Percentiles rank a stretch among this genome's conserved stretches.
Conservation (phyloP, 2,113 vertebrate species). For the Arvicanthis niloticus region DNA sequence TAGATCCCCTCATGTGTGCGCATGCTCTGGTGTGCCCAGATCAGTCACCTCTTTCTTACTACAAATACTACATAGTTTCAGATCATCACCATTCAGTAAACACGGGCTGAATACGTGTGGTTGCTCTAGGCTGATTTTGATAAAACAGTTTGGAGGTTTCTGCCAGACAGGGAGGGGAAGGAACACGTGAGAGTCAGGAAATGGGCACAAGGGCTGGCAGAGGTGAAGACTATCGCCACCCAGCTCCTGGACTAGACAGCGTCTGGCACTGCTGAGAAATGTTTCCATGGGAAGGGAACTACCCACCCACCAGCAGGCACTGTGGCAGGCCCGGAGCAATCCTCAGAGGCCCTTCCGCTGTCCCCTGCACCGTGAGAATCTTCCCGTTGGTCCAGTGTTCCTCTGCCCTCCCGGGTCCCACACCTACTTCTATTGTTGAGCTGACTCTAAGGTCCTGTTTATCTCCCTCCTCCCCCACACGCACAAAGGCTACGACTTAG, state of each 20-base stretch:
- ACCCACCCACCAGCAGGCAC: background rate
- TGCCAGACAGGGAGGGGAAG: conserved; percentile 12
- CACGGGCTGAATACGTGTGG: background rate
- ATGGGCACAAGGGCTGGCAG: background rate
- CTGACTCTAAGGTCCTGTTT: background rate
- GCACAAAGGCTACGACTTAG: background rate
- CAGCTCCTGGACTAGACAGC: background rate
- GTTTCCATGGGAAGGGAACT: background rate
- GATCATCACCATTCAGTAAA: background rate
- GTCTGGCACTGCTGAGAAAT: conserved; percentile 6
- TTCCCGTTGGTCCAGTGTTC: background rate
- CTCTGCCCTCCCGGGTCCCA: background rate
- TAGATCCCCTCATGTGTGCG: background rate
- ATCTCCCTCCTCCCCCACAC: conserved; percentile 46
- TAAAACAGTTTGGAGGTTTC: background rate
- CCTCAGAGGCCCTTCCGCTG: background rate
- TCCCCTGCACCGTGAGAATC: conserved; percentile 44
- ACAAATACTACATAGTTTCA: background rate
- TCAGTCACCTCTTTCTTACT: background rate
- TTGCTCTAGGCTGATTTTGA: background rate
- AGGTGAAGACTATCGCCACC: background rate
- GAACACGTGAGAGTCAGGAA: background rate
- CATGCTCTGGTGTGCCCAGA: background rate
- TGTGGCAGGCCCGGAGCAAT: background rate
- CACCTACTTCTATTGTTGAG: background rate